Base-by-base conservation (phyloP, 2,113 vertebrate genomes). In the Thomomys bottae region DNA sequence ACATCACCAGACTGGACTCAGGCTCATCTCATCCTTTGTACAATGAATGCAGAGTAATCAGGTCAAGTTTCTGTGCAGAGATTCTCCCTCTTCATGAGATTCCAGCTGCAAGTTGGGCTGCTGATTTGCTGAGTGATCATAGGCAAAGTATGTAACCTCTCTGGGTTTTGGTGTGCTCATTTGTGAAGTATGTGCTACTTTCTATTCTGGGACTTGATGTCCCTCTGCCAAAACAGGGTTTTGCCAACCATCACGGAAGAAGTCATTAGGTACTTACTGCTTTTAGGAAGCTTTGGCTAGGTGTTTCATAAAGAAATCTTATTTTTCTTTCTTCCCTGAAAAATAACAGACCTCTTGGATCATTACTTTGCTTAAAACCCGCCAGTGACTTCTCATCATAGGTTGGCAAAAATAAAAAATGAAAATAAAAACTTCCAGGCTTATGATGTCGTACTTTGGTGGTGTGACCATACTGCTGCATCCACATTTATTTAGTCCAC, bases 311-410 rank as follows among this genome's bases (percentile, higher is more conserved):
- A 82, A 76, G 38, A 36, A 91, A 32, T n/a, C 40, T 4, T 17
- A 80, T 3, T 57, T 80, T 87, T 86, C 42, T 64, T 72, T 85
- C 18, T 21, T 95, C 57, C 76, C 45, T 73, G 81, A 75, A 15
- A 73, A 92, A 32, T n/a, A 90, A 88, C 61, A 70, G 24, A 24
- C 18, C 12, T 88, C 40, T 82, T 30, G 66, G 68, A 34, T 38
- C 28, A 73, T 63, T 54, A 32, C 1, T 61, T 1, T 57, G 12
- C 28, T 61, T 73, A 76, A 40, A 87, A 57, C 14, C 45, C 14
- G 72, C 54, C 24, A 21, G 20, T 32, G 79, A 34, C 70, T 91
- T 90, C 42, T 38, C 1, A 11, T 67, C 36, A 87, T 14, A 45
- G 32, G 59, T 80, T 42, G 66, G 67, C 70, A 90, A 79, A 54